Evolutionary conservation across 2,888 invertebrate species (phyloP).

Genomic region (Pseudoips prasinana): DNA sequence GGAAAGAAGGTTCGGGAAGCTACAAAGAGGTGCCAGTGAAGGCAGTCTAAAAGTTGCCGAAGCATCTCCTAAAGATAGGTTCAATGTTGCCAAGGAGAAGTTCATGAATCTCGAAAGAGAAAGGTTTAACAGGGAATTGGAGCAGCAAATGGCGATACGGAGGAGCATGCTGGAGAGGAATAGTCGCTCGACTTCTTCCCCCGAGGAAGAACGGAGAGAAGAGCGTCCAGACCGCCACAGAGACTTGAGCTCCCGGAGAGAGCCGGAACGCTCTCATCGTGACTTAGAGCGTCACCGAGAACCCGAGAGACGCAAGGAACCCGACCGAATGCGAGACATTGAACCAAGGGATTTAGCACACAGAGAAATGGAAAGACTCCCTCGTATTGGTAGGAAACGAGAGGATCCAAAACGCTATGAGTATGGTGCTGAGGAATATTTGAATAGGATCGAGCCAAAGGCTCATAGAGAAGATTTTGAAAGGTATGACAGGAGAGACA

Average conservation of each 20-base stretch:
- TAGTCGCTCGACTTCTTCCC: slow-evolving; percentile 79
- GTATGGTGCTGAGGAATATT: slow-evolving; percentile 70
- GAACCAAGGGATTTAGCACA: slow-evolving; percentile 45
- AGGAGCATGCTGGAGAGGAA: slow-evolving; percentile 77
- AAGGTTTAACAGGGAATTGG: slow-evolving; percentile 81
- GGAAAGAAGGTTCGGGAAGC: slow-evolving; percentile 69
- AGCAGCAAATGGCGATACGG: slow-evolving; percentile 76
- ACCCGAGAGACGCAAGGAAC: slow-evolving; percentile 61
- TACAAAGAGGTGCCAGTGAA: slow-evolving; percentile 71
- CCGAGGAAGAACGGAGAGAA: slow-evolving; percentile 76
- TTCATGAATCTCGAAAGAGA: slow-evolving; percentile 90
- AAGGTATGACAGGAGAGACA: slow-evolving; percentile 57
- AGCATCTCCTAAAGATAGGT: slow-evolving; percentile 87
- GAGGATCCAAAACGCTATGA: slow-evolving; percentile 70
- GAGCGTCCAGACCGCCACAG: slow-evolving; percentile 73
- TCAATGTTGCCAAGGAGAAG: slow-evolving; percentile 93
- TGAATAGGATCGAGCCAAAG: slow-evolving; percentile 66
- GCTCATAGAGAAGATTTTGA: slow-evolving; percentile 66
- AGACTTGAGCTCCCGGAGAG: slow-evolving; percentile 67
- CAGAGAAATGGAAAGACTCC: slow-evolving; percentile 69
- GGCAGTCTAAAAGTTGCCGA: slow-evolving; percentile 68
- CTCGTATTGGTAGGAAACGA: slow-evolving; percentile 69
- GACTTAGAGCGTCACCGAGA: slow-evolving; percentile 62
- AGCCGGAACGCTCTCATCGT: slow-evolving; percentile 71
- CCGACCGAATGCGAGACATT: slow-evolving; percentile 57